Conservation (phyloP, 2,113 vertebrate genomes). For the Nycticebus coucang region DNA sequence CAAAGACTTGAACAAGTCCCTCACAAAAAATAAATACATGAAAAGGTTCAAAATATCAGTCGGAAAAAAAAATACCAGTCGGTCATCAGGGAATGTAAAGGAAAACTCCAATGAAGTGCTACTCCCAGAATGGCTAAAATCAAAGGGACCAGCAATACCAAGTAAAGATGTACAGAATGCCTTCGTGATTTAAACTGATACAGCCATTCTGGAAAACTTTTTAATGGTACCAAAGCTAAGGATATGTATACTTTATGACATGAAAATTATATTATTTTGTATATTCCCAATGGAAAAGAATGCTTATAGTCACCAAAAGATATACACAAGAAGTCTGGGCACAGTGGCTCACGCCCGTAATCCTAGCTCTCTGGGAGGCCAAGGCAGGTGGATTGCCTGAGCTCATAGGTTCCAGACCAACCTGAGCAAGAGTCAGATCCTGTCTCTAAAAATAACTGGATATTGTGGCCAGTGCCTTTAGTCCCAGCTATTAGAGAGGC, state of each 20-base stretch:
- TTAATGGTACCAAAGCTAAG: not conserved
- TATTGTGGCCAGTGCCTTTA: too few species aligned
- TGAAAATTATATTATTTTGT: not conserved
- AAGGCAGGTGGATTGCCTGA: too few species aligned
- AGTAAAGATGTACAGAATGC: not conserved
- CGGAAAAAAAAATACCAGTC: not conserved
- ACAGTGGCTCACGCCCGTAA: too few species aligned
- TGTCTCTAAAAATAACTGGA: too few species aligned
- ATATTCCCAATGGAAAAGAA: not conserved
- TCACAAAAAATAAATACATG: conserved; percentile 1
- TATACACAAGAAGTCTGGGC: not conserved
- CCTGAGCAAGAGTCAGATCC: too few species aligned
- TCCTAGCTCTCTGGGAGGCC: too few species aligned
- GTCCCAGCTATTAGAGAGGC: too few species aligned
- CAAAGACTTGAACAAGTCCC: not conserved
- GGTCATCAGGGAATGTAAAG: not conserved
- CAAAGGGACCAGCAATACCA: not conserved
- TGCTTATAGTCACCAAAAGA: not conserved
- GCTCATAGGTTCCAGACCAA: too few species aligned
- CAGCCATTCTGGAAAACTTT: not conserved
- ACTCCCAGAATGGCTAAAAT: not conserved
- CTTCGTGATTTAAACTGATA: not conserved
- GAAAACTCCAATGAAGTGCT: not conserved
- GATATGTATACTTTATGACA: not conserved
- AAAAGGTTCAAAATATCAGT: not conserved